Evolutionary conservation across 2,888 invertebrate species (phyloP).

Genomic region (Xestia rhomboidea): DNA sequence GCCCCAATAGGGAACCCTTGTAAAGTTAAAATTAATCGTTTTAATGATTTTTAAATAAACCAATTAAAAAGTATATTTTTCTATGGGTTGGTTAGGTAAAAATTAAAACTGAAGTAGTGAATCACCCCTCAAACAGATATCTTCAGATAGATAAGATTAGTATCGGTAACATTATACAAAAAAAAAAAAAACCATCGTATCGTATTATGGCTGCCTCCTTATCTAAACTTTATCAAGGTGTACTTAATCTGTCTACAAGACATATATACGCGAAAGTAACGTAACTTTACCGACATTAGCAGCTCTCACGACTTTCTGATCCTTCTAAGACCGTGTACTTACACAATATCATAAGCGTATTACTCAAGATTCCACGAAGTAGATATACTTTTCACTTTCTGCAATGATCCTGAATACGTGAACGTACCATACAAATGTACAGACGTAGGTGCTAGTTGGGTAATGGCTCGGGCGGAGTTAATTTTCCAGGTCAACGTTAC

Average conservation of each 20-base stretch:
- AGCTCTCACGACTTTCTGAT: constrained; percentile 12
- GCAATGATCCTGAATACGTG: constrained; percentile 54
- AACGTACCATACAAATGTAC: constrained; percentile 67
- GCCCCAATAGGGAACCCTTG: too few species aligned
- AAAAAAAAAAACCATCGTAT: neutral
- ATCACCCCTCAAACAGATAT: constrained; percentile 9
- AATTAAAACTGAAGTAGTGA: neutral
- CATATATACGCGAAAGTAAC: constrained; percentile 11
- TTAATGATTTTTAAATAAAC: neutral
- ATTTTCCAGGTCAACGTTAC: constrained; percentile 84
- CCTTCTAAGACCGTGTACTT: constrained; percentile 18
- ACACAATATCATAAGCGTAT: constrained; percentile 31
- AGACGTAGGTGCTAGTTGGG: constrained; percentile 63
- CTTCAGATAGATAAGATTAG: constrained; percentile 30
- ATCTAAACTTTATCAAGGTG: constrained; percentile 11
- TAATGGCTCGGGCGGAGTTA: constrained; percentile 82
- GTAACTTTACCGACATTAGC: constrained; percentile 2
- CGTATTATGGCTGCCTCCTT: neutral
- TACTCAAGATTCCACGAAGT: constrained; percentile 44
- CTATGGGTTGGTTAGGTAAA: neutral
- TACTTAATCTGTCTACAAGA: constrained; percentile 6
- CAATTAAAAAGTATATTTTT: neutral
- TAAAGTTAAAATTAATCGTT: neutral
- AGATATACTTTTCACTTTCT: constrained; percentile 50
- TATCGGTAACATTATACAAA: neutral